Evolutionary conservation across 2,113 vertebrate species (phyloP), one percentile per base, ranked within the genome.

Genomic region (Sceloporus undulatus): DNA sequence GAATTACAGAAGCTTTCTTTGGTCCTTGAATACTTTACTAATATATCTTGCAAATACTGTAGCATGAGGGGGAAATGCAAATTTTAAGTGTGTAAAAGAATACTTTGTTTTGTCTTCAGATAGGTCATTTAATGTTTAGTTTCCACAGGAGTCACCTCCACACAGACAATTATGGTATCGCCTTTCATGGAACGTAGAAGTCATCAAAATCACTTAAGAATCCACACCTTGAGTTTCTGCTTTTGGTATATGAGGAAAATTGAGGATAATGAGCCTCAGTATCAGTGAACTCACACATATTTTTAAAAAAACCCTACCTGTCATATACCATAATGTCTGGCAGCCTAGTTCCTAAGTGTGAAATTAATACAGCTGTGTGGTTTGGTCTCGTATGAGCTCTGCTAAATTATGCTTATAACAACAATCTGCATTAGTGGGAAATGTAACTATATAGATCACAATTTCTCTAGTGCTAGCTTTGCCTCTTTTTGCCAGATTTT

Each of bases 171-270:
- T 85, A n/a, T 29, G 84, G 29, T 77, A 2, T 19, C 70, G 86
- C 84, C n/a, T 78, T 85, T 76, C 59, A 42, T 0, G 79, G 23
- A 66, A 18, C 16, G 66, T 0, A 0, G 75, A 82, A 40, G 3
- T 89, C 56, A 76, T 86, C 80, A 0, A 77, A 76, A 3, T 79
- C 54, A 9, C 34, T 86, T 62, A 16, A 56, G 42, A 56, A 87
- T 85, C 76, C 66, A 76, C 14, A 25, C 42, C 40, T 87, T 88
- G 40, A 71, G 11, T 59, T 7, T 42, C 21, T 85, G 18, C 4
- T 23, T 10, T 62, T 71, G 18, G 21, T 38, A 3, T 70, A 9
- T 59, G 54, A 42, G 68, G 10, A 71, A 71, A 29, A 71, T 71
- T 71, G 68, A 71, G 38, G 65, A 70, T 13, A 74, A 1, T 86